Conservation (phyloP, 1,140 invertebrate genomes). For the Sitobion miscanthi region DNA sequence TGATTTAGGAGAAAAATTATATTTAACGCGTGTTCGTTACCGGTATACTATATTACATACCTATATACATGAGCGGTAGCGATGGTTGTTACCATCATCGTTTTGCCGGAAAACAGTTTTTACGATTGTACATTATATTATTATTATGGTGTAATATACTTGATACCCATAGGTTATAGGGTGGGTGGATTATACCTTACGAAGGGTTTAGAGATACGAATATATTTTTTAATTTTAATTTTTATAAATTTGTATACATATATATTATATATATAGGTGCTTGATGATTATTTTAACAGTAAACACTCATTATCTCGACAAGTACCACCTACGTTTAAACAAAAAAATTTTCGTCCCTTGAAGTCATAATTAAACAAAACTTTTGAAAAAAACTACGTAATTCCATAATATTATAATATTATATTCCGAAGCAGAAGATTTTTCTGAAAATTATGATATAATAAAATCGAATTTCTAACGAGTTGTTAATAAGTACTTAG, state of each 20-base stretch:
- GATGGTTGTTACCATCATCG: background rate
- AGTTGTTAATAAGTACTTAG: background rate
- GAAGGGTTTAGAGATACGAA: background rate
- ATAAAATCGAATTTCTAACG: background rate
- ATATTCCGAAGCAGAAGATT: background rate
- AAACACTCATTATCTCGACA: background rate
- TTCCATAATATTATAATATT: too few species aligned
- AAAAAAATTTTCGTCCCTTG: too few species aligned
- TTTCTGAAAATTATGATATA: background rate
- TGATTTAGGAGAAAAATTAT: background rate
- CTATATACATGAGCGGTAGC: too few species aligned
- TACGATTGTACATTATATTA: background rate
- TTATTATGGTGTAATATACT: too few species aligned
- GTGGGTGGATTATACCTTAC: background rate
- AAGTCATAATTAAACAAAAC: background rate
- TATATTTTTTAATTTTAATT: background rate
- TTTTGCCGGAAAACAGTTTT: background rate
- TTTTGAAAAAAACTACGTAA: background rate
- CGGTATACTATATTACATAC: too few species aligned
- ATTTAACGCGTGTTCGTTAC: background rate
- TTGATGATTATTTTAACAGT: background rate
- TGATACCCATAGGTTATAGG: too few species aligned
- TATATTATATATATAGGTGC: background rate
- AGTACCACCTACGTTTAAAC: too few species aligned
- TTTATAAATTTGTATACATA: background rate